Percentiles rank a stretch among this genome's conserved stretches.
These are phyloP conservation scores for Dasypolia templi DNA, from an alignment of 2,888 invertebrate genomes.

Conservation along the genomic window DNA sequence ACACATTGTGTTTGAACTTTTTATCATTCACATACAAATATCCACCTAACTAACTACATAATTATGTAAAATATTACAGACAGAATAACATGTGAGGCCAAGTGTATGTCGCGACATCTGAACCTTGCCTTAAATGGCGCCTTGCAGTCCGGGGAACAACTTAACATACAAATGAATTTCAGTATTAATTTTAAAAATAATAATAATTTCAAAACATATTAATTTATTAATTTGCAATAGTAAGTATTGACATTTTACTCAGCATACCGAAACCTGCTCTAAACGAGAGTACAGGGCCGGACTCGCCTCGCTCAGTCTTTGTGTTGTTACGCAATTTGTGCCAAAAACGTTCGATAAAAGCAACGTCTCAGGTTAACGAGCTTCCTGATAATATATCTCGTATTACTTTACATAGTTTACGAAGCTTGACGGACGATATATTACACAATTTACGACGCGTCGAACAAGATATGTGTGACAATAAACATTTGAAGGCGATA, in stretches of 20 bases:
- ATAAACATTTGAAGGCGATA: conserved; percentile 29
- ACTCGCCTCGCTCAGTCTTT: conserved; percentile 11
- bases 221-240: not conserved
- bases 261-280: not conserved
- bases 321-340: conserved; percentile 14
- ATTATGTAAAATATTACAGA: conserved; percentile 18
- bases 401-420: conserved; percentile 39
- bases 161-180: no score
- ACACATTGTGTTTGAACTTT: conserved; percentile 15
- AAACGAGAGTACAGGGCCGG: conserved; percentile 12
- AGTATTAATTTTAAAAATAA: no score
- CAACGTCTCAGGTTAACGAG: conserved; percentile 19
- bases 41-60: not conserved
- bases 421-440: conserved; percentile 40
- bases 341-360: conserved; percentile 22
- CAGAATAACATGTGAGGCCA: not conserved
- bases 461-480: conserved; percentile 42
- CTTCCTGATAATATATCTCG: conserved; percentile 40
- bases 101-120: conserved; percentile 6
- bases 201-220: conserved; percentile 4
- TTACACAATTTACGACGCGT: conserved; percentile 43
- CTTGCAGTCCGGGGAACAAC: not conserved
- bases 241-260: not conserved
- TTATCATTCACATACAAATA: not conserved
- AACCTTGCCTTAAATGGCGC: conserved; percentile 9